These are phyloP conservation scores for Caenorhabditis inopinata DNA, from an alignment of 1,140 invertebrate genomes.

Conservation along the genomic window DNA sequence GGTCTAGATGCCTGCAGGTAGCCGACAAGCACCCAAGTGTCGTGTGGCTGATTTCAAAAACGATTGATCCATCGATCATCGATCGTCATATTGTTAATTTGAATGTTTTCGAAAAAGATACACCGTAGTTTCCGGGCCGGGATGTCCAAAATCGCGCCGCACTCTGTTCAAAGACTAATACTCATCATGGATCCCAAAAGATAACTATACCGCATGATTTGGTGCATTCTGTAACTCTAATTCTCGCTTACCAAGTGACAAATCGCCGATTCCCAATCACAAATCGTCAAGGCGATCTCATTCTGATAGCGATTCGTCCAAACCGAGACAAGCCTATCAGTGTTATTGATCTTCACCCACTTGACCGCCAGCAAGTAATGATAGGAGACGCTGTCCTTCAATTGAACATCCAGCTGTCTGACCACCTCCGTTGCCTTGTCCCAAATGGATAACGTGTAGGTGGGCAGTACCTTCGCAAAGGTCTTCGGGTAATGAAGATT, in stretches of 20 bases:
- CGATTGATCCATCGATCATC: no score
- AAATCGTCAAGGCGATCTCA: conserved; percentile 44
- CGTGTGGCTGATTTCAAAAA: no score
- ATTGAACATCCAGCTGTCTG: conserved; percentile 46
- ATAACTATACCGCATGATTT: no score
- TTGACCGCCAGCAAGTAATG: conserved; percentile 50
- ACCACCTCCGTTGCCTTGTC: conserved; percentile 17
- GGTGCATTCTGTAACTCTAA: no score
- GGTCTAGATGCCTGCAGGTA: no score
- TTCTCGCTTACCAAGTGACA: conserved; percentile 46
- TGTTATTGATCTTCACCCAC: conserved; percentile 53
- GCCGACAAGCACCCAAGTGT: no score
- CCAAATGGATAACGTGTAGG: conserved; percentile 45
- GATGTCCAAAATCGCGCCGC: no score
- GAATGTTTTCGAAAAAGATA: no score
- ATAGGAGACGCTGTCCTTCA: conserved; percentile 40
- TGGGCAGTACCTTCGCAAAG: conserved; percentile 38
- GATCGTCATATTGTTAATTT: no score
- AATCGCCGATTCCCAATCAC: conserved; percentile 41
- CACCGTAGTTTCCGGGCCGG: no score
- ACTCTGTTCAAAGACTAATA: no score
- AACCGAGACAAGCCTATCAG: conserved; percentile 55
- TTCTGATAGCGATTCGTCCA: conserved; percentile 62
- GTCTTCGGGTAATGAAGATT: conserved; percentile 61
- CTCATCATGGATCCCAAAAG: no score